Percentiles rank a stretch among this genome's conserved stretches.
phyloP scores from a whole-genome alignment of 2,797 vertebrate genomes.

The Cheracebus regulus region DNA sequence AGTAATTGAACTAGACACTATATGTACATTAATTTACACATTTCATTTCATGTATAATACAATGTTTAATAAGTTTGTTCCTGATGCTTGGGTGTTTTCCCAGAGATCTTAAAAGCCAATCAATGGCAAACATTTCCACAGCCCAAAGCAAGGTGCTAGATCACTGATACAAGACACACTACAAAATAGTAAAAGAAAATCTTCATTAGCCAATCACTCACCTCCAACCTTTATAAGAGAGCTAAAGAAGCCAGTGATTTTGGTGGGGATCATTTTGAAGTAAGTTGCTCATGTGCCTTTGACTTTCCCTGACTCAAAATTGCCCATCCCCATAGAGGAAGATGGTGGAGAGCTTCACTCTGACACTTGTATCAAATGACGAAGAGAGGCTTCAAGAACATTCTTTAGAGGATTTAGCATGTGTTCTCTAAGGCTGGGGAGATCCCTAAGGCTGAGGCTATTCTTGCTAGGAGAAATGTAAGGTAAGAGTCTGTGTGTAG shows the following conservation, averaged over 20 bases:
- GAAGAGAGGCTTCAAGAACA: not conserved
- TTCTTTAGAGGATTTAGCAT: not conserved
- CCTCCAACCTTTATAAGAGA: not conserved
- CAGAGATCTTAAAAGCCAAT: not conserved
- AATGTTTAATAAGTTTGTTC: not conserved
- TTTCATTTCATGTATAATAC: not conserved
- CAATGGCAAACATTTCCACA: not conserved
- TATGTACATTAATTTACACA: not conserved
- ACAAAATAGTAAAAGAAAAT: not conserved
- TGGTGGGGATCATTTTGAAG: not conserved
- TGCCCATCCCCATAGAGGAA: not conserved
- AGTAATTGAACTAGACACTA: not conserved
- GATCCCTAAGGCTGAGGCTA: not conserved
- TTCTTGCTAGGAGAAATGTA: not conserved
- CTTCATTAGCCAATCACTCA: too few relatives aligned
- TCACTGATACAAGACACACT: not conserved
- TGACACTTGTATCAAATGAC: not conserved
- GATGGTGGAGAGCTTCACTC: not conserved
- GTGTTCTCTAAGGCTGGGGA: not conserved
- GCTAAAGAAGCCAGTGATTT: not conserved
- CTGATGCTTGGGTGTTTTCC: not conserved
- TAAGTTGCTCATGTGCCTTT: not conserved
- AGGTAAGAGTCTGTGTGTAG: not conserved
- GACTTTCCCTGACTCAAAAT: not conserved
- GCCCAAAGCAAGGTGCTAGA: not conserved